phyloP scores from a whole-genome alignment of 2,888 invertebrate species.

The Acanthopleura granulata region DNA sequence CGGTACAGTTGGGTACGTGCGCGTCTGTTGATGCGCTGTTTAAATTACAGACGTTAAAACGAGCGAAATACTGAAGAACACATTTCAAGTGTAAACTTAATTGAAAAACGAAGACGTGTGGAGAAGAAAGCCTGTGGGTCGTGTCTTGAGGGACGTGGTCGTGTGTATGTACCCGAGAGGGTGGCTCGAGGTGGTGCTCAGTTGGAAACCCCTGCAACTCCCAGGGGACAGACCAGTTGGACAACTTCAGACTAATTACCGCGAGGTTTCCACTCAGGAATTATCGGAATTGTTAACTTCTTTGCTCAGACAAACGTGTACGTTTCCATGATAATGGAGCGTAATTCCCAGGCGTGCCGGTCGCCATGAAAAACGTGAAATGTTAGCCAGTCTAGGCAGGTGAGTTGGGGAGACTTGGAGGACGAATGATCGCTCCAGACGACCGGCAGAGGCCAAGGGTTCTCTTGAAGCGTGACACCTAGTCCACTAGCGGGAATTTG shows the following conservation, averaged over 20 bases:
- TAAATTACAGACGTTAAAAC: too few species aligned
- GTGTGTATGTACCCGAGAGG: neutral
- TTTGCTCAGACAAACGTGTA: slow-evolving; percentile 9
- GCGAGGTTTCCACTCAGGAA: neutral
- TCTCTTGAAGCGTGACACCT: neutral
- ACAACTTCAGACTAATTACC: slow-evolving; percentile 6
- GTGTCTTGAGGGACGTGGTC: too few species aligned
- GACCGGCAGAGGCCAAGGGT: neutral
- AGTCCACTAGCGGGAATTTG: neutral
- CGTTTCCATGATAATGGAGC: neutral
- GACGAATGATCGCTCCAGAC: neutral
- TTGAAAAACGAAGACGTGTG: slow-evolving; percentile 1
- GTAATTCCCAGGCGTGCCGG: slow-evolving; percentile 3
- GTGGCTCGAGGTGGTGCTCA: neutral
- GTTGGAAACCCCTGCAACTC: neutral
- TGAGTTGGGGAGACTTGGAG: neutral
- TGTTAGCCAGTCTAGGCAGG: neutral
- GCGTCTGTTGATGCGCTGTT: too few species aligned
- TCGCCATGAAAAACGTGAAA: neutral
- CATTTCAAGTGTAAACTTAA: neutral
- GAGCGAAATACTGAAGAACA: too few species aligned
- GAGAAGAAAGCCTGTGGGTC: neutral
- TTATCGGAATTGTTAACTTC: slow-evolving; percentile 4
- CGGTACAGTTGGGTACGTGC: too few species aligned
- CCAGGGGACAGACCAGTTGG: neutral